Evolutionary conservation across 2,888 invertebrate species (phyloP), one percentile per base, ranked within the genome.

Genomic region (Trachelus iudaicus): DNA sequence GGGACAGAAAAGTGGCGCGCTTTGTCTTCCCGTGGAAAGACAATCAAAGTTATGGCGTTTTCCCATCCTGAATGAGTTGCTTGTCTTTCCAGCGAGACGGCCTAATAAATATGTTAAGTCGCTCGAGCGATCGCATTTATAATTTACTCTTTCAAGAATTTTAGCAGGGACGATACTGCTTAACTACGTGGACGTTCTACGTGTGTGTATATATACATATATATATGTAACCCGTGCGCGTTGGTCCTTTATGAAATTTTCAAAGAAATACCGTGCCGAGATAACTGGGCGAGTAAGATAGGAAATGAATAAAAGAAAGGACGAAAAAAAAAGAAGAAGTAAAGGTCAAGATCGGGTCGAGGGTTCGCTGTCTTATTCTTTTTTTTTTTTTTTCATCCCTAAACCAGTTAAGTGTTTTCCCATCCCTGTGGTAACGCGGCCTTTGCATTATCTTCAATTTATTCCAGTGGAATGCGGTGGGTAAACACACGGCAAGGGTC

Each of bases 381-480:
- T 40, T 9, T 56, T 9, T 23, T 56, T 2, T 23, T 40, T 40
- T 9, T 56, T 9, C 9, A 56, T 56, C 9, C 15, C 15, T 56
- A 56, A 40, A 56, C 23, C 15, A 56, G 23, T 56, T 56, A 56
- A 56, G 56, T 77, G 80, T 81, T 82, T 82, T 73, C 78, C 78
- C 40, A 34, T 23, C 74, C 73, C 33, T 35, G 12, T 76, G 81
- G 1, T 80, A 85, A 83, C 83, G 81, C 82, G 83, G 83, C 77
- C 76, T 75, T 75, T 68, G 75, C 78, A 77, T 82, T 85, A 83
- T 83, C 85, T 75, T 74, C 77, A 69, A 77, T 74, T 80, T 80
- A 76, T 82, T 82, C 78, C 71, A 77, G 77, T 79, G 85, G 83
- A 83, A 85, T 83, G 83, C 80, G 81, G 76, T 79, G 81, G 83